phyloP scores from a whole-genome alignment of 2,888 invertebrate species.

The Sympetrum striolatum region DNA sequence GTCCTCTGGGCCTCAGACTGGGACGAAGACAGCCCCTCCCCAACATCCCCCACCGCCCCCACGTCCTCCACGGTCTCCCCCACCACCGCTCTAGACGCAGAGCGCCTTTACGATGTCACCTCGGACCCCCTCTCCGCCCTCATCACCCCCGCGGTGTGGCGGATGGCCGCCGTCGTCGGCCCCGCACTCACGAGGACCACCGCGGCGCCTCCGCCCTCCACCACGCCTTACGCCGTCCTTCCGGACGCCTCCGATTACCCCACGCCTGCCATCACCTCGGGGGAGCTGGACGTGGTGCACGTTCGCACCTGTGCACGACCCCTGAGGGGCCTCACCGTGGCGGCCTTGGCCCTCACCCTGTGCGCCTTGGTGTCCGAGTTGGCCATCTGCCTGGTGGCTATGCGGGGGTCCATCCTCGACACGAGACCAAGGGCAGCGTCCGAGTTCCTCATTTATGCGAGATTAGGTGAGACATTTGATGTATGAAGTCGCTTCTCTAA shows the following conservation, averaged over 20 bases:
- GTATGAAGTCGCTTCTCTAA: no score
- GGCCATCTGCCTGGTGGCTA: constrained; percentile 75
- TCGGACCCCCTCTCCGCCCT: constrained; percentile 12
- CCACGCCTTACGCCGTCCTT: not conserved
- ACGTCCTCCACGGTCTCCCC: not conserved
- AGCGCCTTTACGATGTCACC: not conserved
- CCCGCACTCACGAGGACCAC: not conserved
- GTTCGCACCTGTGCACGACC: constrained; percentile 61
- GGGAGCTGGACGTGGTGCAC: constrained; percentile 65
- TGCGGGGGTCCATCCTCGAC: constrained; percentile 81
- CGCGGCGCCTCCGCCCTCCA: not conserved
- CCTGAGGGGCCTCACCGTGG: constrained; percentile 67
- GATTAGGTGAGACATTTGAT: constrained; percentile 68
- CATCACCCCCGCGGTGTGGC: constrained; percentile 24
- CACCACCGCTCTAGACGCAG: not conserved
- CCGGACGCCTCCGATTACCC: not conserved
- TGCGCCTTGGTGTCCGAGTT: constrained; percentile 71
- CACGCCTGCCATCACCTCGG: constrained; percentile 50
- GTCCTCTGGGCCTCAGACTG: constrained; percentile 31
- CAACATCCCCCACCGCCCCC: not conserved
- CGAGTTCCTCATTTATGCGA: constrained; percentile 79
- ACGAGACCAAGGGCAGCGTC: constrained; percentile 75
- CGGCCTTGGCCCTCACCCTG: constrained; percentile 64
- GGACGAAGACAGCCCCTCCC: constrained; percentile 16
- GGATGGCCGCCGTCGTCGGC: constrained; percentile 15